Evolutionary conservation across 2,797 vertebrate species (phyloP), one percentile per base, ranked within the genome.

Genomic region (Myotis findleyi): DNA sequence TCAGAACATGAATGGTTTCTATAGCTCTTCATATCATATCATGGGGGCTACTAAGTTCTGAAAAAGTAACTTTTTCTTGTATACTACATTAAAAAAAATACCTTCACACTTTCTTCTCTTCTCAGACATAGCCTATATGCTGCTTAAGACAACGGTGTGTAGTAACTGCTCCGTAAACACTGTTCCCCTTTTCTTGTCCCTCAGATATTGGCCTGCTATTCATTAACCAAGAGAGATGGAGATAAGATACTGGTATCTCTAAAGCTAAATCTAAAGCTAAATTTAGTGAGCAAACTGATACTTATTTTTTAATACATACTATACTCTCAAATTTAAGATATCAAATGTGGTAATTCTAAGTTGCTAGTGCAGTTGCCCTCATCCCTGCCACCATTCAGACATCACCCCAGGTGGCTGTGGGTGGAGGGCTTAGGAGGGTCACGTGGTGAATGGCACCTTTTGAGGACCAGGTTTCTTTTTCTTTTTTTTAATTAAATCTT

Each of bases 261-360:
- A 83, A 83, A 87, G 66, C 33, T 62, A 30, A 30, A 77, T 57
- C 27, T 71, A 91, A 33, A 12, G n/a, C 17, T 94, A 80, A 93
- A 59, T 87, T 91, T 41, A 73, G 18, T 55, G 81, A 79, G 18
- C 62, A 80, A 87, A 59, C 51, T 38, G 25, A 5, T 87, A 72
- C 73, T 82, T 66, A 86, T 49, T 93, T 25, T 82, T 64, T 66
- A 81, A 81, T 16, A 36, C 17, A 66, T 17, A 66, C 17, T 73
- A 17, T 82, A 33, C 23, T 84, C 27, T 80, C 92, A 69, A 87
- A 51, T 36, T 94, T 75, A 91, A 9, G 44, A 64, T 51, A 47
- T 59, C 20, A 85, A 91, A 49, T 49, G 41, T 38, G 57, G 27
- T 86, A 73, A 73, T 89, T 87, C 21, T 87, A 79, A 95, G 36